Evolutionary conservation across 2,888 invertebrate genomes (phyloP).

Genomic region (Ichneumoninae sp.): DNA sequence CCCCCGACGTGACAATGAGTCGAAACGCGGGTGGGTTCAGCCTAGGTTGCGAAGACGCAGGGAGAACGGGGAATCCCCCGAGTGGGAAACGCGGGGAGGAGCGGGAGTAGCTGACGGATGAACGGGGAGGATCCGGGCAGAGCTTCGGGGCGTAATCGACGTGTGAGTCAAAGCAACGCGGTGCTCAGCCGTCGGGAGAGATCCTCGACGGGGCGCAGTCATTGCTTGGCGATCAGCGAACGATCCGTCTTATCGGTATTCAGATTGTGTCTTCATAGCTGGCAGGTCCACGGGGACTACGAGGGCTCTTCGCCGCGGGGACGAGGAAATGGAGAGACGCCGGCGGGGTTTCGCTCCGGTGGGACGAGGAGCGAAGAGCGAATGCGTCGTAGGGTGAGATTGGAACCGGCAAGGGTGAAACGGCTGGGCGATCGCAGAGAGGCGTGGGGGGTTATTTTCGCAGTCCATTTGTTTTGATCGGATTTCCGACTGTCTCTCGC

Average conservation of each 20-base stretch:
- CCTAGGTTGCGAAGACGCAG: constrained; percentile 12
- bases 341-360: constrained; percentile 79
- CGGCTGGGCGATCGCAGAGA: neutral
- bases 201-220: constrained; percentile 72
- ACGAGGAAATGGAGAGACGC: constrained; percentile 73
- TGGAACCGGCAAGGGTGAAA: constrained; percentile 44
- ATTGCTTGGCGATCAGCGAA: constrained; percentile 80
- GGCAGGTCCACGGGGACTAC: constrained; percentile 67
- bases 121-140: constrained; percentile 15
- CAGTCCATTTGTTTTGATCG: constrained; percentile 84
- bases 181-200: constrained; percentile 39
- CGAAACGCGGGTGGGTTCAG: constrained; percentile 26
- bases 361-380: constrained; percentile 30
- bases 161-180: constrained; percentile 45
- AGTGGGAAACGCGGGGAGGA: constrained; percentile 19
- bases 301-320: constrained; percentile 48
- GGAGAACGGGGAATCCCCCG: neutral
- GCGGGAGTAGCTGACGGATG: constrained; percentile 13
- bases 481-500: constrained; percentile 81
- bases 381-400: constrained; percentile 39
- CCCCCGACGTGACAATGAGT: constrained; percentile 53
- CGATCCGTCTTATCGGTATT: constrained; percentile 81
- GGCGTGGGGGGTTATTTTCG: constrained; percentile 75
- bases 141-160: constrained; percentile 48
- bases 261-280: constrained; percentile 75